Conservation (phyloP, 2,113 vertebrate genomes). For the Hypomesus transpacificus region DNA sequence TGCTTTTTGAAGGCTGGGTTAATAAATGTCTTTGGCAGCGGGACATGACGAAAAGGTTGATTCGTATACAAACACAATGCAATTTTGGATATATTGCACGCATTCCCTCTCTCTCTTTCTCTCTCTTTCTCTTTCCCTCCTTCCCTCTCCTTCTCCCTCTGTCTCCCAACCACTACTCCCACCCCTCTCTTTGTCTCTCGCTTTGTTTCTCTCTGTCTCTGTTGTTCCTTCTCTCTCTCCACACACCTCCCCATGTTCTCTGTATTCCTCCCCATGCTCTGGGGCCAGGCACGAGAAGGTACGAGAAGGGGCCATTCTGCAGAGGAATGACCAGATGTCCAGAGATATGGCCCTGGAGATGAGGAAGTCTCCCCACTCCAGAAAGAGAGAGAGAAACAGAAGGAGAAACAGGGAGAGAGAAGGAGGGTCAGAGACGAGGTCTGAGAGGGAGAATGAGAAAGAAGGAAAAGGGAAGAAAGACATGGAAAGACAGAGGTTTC, state of each 20-base stretch:
- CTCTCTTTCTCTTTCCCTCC: neutral
- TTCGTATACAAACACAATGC: neutral
- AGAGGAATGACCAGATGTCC: slow-evolving; percentile 40
- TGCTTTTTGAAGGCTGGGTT: neutral
- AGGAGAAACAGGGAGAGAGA: neutral
- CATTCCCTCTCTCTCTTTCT: neutral
- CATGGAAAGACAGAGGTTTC: neutral
- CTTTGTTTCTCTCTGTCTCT: neutral
- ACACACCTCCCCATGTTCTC: neutral
- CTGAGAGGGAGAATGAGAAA: neutral
- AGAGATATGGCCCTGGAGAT: neutral
- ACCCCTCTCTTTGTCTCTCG: too few relatives aligned
- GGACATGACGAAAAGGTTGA: neutral
- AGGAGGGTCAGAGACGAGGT: neutral
- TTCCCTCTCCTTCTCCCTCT: neutral
- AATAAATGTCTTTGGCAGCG: neutral
- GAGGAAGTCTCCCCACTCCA: neutral
- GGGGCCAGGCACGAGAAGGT: neutral
- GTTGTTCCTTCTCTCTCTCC: neutral
- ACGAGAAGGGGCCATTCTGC: slow-evolving; percentile 21
- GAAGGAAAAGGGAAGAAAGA: slow-evolving; percentile 1
- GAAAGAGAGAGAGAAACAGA: neutral
- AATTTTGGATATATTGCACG: neutral
- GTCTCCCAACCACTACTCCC: neutral
- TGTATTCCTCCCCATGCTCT: neutral